These are phyloP conservation scores for Chloromyia formosa DNA, from an alignment of 2,888 invertebrate species.

Conservation along the genomic window DNA sequence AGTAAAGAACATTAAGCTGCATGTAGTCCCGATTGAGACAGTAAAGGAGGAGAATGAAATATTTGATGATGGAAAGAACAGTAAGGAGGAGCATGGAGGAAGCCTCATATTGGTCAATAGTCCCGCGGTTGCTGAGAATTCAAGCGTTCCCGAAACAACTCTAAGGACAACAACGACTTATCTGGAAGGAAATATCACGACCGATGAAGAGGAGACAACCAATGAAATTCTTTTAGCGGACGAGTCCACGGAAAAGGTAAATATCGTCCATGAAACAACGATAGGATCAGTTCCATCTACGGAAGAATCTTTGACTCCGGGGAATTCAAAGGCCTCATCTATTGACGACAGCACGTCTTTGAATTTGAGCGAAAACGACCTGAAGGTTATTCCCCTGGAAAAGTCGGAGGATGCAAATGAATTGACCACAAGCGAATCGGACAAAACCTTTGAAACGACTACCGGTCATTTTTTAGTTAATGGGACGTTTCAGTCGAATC, in stretches of 20 bases:
- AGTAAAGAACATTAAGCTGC: conserved; percentile 41
- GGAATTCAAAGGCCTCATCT: conserved; percentile 4
- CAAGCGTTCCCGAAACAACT: background rate
- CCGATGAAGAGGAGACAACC: conserved; percentile 27
- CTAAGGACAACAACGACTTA: background rate
- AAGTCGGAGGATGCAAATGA: conserved; percentile 41
- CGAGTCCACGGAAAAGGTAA: conserved; percentile 45
- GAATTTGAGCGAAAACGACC: conserved; percentile 46
- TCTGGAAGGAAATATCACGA: conserved; percentile 14
- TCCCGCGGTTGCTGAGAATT: background rate
- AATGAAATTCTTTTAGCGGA: conserved; percentile 40
- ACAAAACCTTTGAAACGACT: conserved; percentile 45
- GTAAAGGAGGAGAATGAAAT: conserved; percentile 43
- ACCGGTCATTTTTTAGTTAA: conserved; percentile 53
- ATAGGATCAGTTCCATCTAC: background rate
- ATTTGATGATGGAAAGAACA: conserved; percentile 6
- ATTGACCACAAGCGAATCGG: conserved; percentile 24
- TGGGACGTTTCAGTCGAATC: conserved; percentile 52
- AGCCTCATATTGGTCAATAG: conserved; percentile 1
- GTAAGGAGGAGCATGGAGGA: background rate
- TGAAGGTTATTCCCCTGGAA: conserved; percentile 50
- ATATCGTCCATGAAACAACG: conserved; percentile 39
- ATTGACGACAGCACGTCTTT: conserved; percentile 39
- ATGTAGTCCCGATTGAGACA: conserved; percentile 46
- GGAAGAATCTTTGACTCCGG: background rate